Base-by-base conservation (phyloP, 2,888 invertebrate species). In the Leptinotarsa haldemani region DNA sequence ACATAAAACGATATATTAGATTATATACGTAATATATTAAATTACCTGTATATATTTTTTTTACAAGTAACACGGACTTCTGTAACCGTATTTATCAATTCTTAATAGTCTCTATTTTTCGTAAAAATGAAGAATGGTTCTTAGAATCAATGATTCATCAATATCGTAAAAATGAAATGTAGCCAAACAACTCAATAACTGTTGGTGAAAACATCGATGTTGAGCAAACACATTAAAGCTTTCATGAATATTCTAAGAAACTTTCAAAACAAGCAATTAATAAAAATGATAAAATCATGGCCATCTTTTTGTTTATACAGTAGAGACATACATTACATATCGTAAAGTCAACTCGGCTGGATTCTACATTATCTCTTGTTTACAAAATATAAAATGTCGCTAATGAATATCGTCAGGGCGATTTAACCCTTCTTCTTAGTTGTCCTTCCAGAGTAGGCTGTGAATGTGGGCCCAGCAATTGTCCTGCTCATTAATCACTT, bases 401-500 rank as follows among this genome's bases (percentile, higher is more conserved):
- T 83, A 81, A 83, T 84, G 84, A 83, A 84, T 82, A 76, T 74
- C 56, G 79, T 82, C 79, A 79, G 70, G 50, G 82, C 69, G 74
- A 69, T 75, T 79, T 78, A 84, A 84, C 85, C 85, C 85, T 84
- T 86, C 83, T 83, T 83, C 85, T 85, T 85, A 84, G 74, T 71
- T 74, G 80, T 79, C 79, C 75, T 70, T 74, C 46, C 63, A 73
- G 78, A 76, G 79, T 77, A 78, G 79, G 77, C 77, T 69, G 70
- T 74, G 72, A 71, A 77, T 74, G 80, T 68, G 81, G 77, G 70
- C 58, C 73, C 74, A 82, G 81, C 87, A 86, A 87, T 87, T 87
- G 87, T 87, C 84, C 86, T 82, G 84, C 85, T 86, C 87, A 87
- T 87, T 87, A 87, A 87, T 87, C 87, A 87, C 84, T 82, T 82